phyloP scores from a whole-genome alignment of 2,797 vertebrate genomes.

The Sternotherus odoratus region DNA sequence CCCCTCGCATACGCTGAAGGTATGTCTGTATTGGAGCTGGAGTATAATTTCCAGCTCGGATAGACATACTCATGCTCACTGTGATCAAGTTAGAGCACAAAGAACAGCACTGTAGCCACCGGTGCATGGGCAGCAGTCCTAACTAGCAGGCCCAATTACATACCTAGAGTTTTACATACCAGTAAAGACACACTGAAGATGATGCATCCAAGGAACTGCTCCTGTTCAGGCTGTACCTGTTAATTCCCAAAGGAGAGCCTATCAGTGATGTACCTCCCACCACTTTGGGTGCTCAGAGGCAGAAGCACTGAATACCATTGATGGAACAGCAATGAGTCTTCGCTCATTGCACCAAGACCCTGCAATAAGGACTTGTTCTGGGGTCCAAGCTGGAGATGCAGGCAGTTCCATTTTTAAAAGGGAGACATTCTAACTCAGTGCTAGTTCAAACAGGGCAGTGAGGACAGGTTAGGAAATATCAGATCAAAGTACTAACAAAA shows the following conservation, averaged over 20 bases:
- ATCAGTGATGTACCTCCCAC: background rate
- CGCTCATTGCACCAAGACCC: background rate
- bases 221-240: background rate
- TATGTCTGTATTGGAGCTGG: too few relatives aligned
- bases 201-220: too few relatives aligned
- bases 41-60: too few relatives aligned
- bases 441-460: rapidly evolving
- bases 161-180: background rate
- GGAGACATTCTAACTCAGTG: background rate
- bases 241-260: background rate
- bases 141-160: too few relatives aligned
- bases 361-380: background rate
- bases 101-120: too few relatives aligned
- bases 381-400: background rate
- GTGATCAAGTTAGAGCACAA: too few relatives aligned
- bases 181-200: too few relatives aligned
- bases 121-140: too few relatives aligned
- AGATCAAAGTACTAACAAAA: background rate
- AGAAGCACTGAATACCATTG: background rate
- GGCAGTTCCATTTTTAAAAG: background rate
- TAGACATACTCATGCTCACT: too few relatives aligned
- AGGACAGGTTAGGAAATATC: background rate
- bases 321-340: background rate
- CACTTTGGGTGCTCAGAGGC: background rate
- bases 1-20: too few relatives aligned